These are phyloP conservation scores for Athalia circularis DNA, from an alignment of 2,888 invertebrate species.

Conservation along the genomic window DNA sequence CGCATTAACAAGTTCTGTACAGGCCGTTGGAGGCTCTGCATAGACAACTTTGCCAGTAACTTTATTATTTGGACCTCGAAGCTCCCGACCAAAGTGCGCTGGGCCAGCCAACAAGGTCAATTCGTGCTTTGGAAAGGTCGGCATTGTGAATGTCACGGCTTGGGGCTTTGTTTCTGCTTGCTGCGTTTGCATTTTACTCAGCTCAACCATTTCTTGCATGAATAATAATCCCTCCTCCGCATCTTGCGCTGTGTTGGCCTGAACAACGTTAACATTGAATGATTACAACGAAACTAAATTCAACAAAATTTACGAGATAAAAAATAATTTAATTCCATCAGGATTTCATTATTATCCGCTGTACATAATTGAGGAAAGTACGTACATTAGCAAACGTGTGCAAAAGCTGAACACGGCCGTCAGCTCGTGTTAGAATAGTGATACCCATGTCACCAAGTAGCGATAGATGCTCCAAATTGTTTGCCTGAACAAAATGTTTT, in stretches of 20 bases:
- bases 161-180: slow-evolving; percentile 78
- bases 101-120: slow-evolving; percentile 86
- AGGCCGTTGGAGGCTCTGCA: slow-evolving; percentile 84
- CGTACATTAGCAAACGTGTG: slow-evolving; percentile 92
- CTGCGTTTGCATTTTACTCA: slow-evolving; percentile 84
- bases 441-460: slow-evolving; percentile 96
- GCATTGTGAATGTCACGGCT: slow-evolving; percentile 75
- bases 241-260: slow-evolving; percentile 91
- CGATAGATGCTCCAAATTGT: slow-evolving; percentile 91
- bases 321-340: neutral
- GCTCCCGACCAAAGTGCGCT: slow-evolving; percentile 91
- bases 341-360: neutral
- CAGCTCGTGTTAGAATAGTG: slow-evolving; percentile 89
- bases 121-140: slow-evolving; percentile 70
- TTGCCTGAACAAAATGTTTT: slow-evolving; percentile 75
- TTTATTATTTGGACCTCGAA: slow-evolving; percentile 79
- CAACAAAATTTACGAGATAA: neutral
- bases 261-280: slow-evolving; percentile 52
- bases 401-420: slow-evolving; percentile 93
- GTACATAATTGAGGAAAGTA: slow-evolving; percentile 53
- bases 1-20: slow-evolving; percentile 78
- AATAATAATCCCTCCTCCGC: slow-evolving; percentile 95
- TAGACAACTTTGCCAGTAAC: slow-evolving; percentile 80
- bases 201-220: slow-evolving; percentile 97
- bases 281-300: slow-evolving; percentile 8